Conservation (phyloP, 2,797 vertebrate species). For the Avahi laniger region DNA sequence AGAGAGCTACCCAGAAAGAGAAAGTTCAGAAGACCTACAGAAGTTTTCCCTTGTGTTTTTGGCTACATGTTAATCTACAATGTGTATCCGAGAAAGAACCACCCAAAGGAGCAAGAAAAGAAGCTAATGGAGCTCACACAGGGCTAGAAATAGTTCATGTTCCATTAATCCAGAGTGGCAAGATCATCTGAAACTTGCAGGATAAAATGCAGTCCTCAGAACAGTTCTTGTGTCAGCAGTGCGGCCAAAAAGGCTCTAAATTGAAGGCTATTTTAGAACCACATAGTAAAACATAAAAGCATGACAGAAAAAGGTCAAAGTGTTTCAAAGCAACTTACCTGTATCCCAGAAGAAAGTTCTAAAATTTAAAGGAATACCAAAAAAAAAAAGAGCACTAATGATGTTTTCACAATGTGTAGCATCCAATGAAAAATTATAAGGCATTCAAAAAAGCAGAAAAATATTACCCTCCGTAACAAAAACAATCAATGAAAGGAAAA, state of each 20-base stretch:
- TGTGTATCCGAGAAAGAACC: background rate
- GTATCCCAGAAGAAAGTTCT: background rate
- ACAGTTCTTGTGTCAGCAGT: background rate
- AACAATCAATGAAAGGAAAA: background rate
- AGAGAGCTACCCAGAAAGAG: background rate
- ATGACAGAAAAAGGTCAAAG: background rate
- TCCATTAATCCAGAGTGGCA: background rate
- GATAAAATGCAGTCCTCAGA: background rate
- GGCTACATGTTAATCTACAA: background rate
- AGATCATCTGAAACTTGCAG: background rate
- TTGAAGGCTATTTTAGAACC: background rate
- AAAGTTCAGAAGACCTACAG: background rate
- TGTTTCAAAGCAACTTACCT: background rate
- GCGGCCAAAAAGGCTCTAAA: background rate
- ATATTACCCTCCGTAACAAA: background rate
- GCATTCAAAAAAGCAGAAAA: background rate
- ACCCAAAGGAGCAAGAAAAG: background rate
- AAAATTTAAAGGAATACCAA: background rate
- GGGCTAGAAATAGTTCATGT: background rate
- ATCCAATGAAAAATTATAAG: background rate
- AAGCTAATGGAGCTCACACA: background rate
- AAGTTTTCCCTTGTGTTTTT: background rate
- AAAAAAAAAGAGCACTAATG: background rate
- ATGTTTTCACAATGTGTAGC: background rate
- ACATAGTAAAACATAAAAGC: background rate